Conservation (phyloP, 2,797 vertebrate genomes). For the Rachycentron canadum region DNA sequence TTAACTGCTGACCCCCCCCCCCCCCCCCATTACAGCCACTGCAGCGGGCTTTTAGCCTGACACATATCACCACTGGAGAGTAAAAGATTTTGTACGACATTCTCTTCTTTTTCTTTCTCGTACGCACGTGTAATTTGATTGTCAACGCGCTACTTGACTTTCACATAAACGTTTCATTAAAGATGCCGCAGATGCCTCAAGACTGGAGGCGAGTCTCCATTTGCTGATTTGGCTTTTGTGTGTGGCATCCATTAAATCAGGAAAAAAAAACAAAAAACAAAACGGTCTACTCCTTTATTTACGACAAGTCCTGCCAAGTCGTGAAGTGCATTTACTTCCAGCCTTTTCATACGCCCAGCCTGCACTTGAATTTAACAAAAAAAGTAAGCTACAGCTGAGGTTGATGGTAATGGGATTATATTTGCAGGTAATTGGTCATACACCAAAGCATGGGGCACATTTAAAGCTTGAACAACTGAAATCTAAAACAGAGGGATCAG, state of each 20-base stretch:
- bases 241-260: neutral
- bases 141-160: neutral
- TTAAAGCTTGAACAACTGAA: neutral
- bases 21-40: conserved; percentile 55
- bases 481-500: neutral
- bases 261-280: neutral
- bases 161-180: neutral
- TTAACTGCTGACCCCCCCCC: conserved; percentile 86
- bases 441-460: neutral
- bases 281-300: neutral
- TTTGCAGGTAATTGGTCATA: neutral
- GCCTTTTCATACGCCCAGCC: too few species aligned
- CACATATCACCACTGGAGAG: conserved; percentile 15
- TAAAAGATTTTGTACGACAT: neutral
- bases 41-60: conserved; percentile 45
- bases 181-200: neutral
- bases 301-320: neutral
- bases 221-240: neutral
- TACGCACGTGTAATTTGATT: neutral
- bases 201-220: neutral
- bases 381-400: too few species aligned
- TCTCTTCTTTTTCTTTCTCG: neutral
- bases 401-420: too few species aligned
- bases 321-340: neutral
- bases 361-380: neutral